Evolutionary conservation across 2,797 vertebrate species (phyloP), one percentile per base, ranked within the genome.

Genomic region (Ctenosaura bakeri): DNA sequence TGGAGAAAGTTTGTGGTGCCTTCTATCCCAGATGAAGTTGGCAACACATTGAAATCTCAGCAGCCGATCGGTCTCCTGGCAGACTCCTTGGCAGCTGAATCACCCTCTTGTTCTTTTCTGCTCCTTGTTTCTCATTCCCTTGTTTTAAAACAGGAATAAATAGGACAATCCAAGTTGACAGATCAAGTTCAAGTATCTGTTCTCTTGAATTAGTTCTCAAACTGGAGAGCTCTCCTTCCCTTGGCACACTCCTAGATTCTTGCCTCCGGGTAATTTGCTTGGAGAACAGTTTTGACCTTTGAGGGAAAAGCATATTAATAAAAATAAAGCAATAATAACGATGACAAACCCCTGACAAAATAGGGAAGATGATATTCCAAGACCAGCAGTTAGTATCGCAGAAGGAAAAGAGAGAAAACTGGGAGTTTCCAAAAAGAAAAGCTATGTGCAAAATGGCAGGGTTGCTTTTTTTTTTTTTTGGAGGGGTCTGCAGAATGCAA

Each of bases 231-330:
- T n/a, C 74, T 56, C 35, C 0, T 46, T 80, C 26, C 35, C 73
- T 42, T 42, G n/a, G 16, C 38, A 35, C 73, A 42, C 35, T 56
- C 59, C 46, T 24, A 5, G 74, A 20, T 2, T 54, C 38, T 85
- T 26, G 73, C 73, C 56, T 69, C 3, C 3, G 76, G 22, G 6
- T n/a, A 46, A 35, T 85, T 77, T 71, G n/a, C 66, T 73, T n/a
- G 18, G 22, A 73, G 56, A 80, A 81, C 20, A 32, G 52, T 24
- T 42, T 24, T 80, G 89, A 89, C 89, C 77, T 89, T 89, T 77
- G n/a, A 29, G 66, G 26, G 29, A 29, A 26, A 73, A 54, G 13
- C 1, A 13, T n/a, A 78, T 46, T 32, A 62, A 22, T 56, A 42
- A 56, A 12, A 84, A 42, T 84, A 84, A 32, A 24, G 32, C 16